Evolutionary conservation across 2,113 vertebrate genomes (phyloP), one percentile per base, ranked within the genome.

Genomic region (Daubentonia madagascariensis): DNA sequence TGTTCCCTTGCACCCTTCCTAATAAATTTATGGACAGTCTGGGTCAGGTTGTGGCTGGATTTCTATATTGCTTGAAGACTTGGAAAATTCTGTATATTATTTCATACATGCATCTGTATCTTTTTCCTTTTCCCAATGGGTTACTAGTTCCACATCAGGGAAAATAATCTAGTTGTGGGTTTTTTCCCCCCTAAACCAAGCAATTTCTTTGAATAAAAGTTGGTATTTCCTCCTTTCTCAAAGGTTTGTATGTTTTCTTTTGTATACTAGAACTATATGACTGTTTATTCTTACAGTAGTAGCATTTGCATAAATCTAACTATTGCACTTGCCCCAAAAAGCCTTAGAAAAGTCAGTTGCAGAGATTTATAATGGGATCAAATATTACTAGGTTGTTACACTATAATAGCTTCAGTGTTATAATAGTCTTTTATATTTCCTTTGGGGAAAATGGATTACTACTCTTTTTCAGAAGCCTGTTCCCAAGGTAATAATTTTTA

Each of bases 1-100:
- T 99, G 98, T 99, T 98, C 98, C 99, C 98, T 99, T 99, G 97
- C 99, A 99, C 99, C 99, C 98, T 99, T 98, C 98, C 98, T 99
- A 99, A 99, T 99, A 98, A 98, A 98, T 98, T 96, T 89, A 97
- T 98, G 98, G 98, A 98, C 98, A 98, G 98, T 98, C 98, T 98
- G 96, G 97, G 35, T 98, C 98, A 98, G 78, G 98, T 97, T 98
- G 97, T 99, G 98, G 98, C 98, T 99, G 98, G 98, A 97, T 98
- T 97, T 99, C 97, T 98, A 89, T 98, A 98, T 98, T 98, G 98
- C 98, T 98, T 99, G 98, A 98, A 99, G 98, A 98, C 96, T 94
- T 98, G 95, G 94, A 97, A 98, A 98, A 96, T 98, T 98, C 97
- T 98, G 79, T 98, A 43, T 97, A 97, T 98, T 98, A 97, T 91